Conservation (phyloP, 2,797 vertebrate species). For the Mormyrus hasselquistii region DNA sequence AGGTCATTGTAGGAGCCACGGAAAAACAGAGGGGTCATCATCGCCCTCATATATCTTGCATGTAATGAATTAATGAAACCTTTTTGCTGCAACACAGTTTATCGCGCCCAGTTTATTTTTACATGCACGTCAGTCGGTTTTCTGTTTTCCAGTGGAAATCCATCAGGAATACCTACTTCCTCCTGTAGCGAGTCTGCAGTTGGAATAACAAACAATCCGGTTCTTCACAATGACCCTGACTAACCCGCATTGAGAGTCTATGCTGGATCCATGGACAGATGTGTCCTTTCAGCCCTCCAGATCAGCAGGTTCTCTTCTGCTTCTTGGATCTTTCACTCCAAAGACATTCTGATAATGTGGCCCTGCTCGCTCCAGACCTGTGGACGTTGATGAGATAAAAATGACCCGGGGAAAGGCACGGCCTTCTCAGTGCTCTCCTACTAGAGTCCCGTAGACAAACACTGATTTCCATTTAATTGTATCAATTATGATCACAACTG, state of each 20-base stretch:
- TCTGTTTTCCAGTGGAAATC: not conserved
- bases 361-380: not conserved
- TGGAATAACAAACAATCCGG: not conserved
- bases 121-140: not conserved
- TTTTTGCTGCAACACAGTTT: not conserved
- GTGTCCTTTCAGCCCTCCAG: not conserved
- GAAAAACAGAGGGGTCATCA: not conserved
- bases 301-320: not conserved
- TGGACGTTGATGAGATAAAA: not conserved
- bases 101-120: not conserved
- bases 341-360: not conserved
- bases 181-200: not conserved
- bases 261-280: not conserved
- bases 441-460: not conserved
- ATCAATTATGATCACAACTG: constrained; percentile 7
- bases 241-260: not conserved
- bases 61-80: not conserved
- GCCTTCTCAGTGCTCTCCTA: not conserved
- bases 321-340: not conserved
- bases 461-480: constrained; percentile 16
- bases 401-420: not conserved
- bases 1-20: not conserved
- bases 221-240: not conserved
- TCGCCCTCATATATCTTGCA: not conserved
- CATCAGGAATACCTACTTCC: not conserved